These are phyloP conservation scores for Aphidoletes aphidimyza DNA, from an alignment of 2,888 invertebrate genomes.

Conservation along the genomic window DNA sequence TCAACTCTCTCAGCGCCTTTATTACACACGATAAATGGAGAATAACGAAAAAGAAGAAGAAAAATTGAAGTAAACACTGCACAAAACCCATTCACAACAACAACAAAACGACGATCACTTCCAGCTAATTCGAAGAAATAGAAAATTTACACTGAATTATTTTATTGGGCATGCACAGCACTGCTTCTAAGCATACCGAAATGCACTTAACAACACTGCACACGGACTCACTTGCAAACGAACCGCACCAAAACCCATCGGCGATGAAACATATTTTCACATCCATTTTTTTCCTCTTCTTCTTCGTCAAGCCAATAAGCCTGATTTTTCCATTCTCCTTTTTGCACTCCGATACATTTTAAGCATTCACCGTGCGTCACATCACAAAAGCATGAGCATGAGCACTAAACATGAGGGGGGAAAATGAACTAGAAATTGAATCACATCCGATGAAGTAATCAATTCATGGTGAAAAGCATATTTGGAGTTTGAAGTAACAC, in stretches of 20 bases:
- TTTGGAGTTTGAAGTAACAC: neutral
- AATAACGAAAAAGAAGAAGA: neutral
- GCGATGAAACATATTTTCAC: slow-evolving; percentile 35
- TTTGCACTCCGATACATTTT: neutral
- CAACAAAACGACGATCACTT: too few relatives aligned
- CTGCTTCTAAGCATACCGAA: slow-evolving; percentile 22
- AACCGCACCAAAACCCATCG: neutral
- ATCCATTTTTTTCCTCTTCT: neutral
- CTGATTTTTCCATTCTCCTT: slow-evolving; percentile 12
- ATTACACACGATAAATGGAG: neutral
- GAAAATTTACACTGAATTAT: slow-evolving; percentile 50
- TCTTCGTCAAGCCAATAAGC: neutral
- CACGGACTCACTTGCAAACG: neutral
- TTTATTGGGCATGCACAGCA: neutral
- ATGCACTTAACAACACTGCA: neutral
- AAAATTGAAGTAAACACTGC: neutral
- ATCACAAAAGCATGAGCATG: too few relatives aligned
- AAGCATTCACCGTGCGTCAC: neutral
- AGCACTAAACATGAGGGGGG: neutral
- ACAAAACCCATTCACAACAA: slow-evolving; percentile 7
- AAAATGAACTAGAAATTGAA: slow-evolving; percentile 17
- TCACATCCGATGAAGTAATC: slow-evolving; percentile 42
- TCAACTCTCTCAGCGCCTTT: neutral
- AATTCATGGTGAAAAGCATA: neutral
- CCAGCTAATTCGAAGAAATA: neutral